Evolutionary conservation across 2,113 vertebrate species (phyloP), one percentile per base, ranked within the genome.

Genomic region (Scomber scombrus): DNA sequence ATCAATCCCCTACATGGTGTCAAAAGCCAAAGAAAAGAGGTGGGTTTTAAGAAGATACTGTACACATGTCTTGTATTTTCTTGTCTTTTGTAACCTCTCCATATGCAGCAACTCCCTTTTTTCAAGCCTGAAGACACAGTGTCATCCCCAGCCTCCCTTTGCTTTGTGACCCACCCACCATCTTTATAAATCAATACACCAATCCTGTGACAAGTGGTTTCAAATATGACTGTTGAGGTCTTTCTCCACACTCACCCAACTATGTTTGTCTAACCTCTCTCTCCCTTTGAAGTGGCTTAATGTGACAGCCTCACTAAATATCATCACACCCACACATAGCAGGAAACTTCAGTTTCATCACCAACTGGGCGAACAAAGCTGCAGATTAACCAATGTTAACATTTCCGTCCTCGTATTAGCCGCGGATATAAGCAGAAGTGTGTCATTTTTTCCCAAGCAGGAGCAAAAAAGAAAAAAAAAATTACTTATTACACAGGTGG

Each of bases 151-250:
- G 23, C 23, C 2, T 26, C 23, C 23, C 23, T 2, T 26, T 26
- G 23, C 23, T 26, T 26, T 26, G 23, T 26, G 65, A 68, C 69
- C 80, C 75, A 80, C 71, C 77, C 78, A 75, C 52, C 73, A 21
- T 8, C 43, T 7, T 47, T 43, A 57, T 26, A 26, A n/a, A 31
- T 23, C 56, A 40, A 18, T 4, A 49, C 45, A 54, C 31, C 55
- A 16, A 40, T 31, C 29, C 49, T 45, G 26, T 73, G 54, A 31
- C 74, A 58, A 40, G 8, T 56, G 76, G 43, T 74, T 58, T 57
- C 67, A 61, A 1, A 50, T 40, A 18, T 19, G 21, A 9, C 4
- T 45, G n/a, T 43, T 50, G 61, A 34, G 19, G 63, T 49, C n/a
- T 11, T n/a, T 31, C 19, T 16, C 23, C 16, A 13, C 23, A n/a